Base-by-base conservation (phyloP, 37 sponge, comb jelly and placozoan species). In the Diacarnus erythraeanus region DNA sequence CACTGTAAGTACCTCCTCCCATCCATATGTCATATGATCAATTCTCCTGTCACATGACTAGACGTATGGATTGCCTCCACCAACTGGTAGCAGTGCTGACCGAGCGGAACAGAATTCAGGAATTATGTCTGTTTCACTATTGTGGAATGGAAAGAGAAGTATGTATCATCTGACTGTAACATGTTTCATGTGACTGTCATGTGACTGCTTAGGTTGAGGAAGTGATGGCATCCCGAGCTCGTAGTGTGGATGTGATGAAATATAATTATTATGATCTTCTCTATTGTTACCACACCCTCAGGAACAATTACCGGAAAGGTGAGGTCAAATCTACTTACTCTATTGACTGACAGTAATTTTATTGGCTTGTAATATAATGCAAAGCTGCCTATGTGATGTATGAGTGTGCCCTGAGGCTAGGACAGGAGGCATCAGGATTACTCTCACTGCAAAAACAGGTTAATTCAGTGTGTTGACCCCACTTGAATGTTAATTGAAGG, bases 111-210 rank as follows among this genome's bases (percentile, higher is more conserved):
- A 40, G 38, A 20, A 40, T 79, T 26, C 83, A 78, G 26, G 70
- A 71, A 40, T 44, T 91, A n/a, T 91, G 92, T 44, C 4, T 42
- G 20, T 77, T 88, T 21, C 51, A 65, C 6, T 91, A 74, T 56
- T 36, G 59, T 21, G 92, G 92, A 37, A 59, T 91, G 60, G 84
- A 84, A 44, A 85, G 84, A 30, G 85, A 91, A 76, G 92, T 91
- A 65, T 38, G 71, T 3, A 2, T 25, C 18, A 56, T 75, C 2
- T 42, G 29, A 8, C 47, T 22, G 26, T 6, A 47, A 6, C 12
- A 5, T 31, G 35, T 25, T 3, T 77, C 64, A 39, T 26, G 37
- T 77, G 64, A 77, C 59, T 38, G 27, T 40, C 72, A 71, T 71
- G 72, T 71, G 66, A 25, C 33, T 25, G 23, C 66, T 65, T 30